These are phyloP conservation scores for Cryptocephalus moraei DNA, from an alignment of 2,888 invertebrate genomes.

Conservation along the genomic window DNA sequence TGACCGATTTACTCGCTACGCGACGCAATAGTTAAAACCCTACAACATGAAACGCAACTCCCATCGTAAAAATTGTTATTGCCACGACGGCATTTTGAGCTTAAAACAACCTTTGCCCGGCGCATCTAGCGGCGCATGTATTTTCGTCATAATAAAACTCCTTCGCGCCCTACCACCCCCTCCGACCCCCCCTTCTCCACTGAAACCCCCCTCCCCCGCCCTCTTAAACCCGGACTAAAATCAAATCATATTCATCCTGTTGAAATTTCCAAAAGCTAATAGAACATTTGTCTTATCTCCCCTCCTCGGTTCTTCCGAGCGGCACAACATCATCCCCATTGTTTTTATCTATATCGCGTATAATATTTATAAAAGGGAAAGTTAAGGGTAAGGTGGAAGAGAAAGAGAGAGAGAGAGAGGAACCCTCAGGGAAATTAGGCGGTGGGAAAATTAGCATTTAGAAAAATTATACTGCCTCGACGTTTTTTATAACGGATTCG, in stretches of 20 bases:
- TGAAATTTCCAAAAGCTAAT: constrained; percentile 1
- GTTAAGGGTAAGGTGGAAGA: constrained; percentile 24
- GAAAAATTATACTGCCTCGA: constrained; percentile 16
- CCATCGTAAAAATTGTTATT: too few relatives aligned
- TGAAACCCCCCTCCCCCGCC: too few relatives aligned
- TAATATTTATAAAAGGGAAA: constrained; percentile 18
- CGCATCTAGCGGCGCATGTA: too few relatives aligned
- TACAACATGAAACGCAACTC: too few relatives aligned
- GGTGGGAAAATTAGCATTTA: constrained; percentile 33
- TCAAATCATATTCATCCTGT: neutral
- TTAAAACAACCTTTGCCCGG: too few relatives aligned
- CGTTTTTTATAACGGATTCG: too few relatives aligned
- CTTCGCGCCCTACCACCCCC: too few relatives aligned
- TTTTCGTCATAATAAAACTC: too few relatives aligned
- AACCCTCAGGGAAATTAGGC: constrained; percentile 33
- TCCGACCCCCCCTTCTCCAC: too few relatives aligned
- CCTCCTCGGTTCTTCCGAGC: constrained; percentile 8
- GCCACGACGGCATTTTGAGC: too few relatives aligned
- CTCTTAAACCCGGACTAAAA: constrained; percentile 6
- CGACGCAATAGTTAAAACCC: too few relatives aligned
- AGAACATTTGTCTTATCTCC: constrained; percentile 9
- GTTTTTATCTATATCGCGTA: constrained; percentile 15
- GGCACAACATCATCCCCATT: constrained; percentile 12
- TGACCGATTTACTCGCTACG: too few relatives aligned
- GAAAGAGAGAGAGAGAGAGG: constrained; percentile 22